Evolutionary conservation across 2,797 vertebrate species (phyloP).

Genomic region (Molossus alvarezi): DNA sequence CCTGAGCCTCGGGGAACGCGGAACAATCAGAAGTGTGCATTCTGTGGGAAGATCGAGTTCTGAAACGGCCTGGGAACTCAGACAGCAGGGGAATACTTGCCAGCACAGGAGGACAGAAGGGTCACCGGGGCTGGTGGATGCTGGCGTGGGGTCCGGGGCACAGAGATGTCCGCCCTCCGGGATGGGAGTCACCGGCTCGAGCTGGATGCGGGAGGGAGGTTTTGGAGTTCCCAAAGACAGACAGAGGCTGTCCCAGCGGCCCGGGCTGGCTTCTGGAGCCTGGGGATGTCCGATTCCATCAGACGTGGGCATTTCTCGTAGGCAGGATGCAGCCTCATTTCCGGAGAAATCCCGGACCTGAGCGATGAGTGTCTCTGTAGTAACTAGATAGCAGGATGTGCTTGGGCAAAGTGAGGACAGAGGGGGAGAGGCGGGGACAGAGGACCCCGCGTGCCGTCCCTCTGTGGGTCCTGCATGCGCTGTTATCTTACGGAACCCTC

Average conservation of each 20-base stretch:
- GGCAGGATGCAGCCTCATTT: background rate
- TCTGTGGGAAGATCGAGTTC: background rate
- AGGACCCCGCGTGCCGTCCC: background rate
- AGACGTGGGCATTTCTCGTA: fast-evolving
- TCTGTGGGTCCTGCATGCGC: fast-evolving
- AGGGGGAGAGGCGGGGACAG: no score
- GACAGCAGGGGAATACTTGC: fast-evolving
- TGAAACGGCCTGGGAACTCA: background rate
- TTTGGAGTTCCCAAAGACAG: background rate
- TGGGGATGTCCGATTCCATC: background rate
- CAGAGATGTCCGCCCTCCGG: background rate
- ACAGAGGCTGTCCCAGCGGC: background rate
- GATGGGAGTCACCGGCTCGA: background rate
- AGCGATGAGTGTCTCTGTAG: background rate
- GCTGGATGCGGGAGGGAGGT: background rate
- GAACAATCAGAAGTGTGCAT: background rate
- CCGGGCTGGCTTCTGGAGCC: background rate
- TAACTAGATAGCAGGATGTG: background rate
- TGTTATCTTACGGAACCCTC: fast-evolving
- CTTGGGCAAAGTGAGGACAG: background rate
- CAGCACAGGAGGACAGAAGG: background rate
- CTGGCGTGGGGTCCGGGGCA: fast-evolving
- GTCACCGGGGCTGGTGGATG: fast-evolving
- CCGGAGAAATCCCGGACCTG: background rate
- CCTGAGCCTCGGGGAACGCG: background rate